Conservation (phyloP, 2,888 invertebrate genomes). For the Selenia dentaria region DNA sequence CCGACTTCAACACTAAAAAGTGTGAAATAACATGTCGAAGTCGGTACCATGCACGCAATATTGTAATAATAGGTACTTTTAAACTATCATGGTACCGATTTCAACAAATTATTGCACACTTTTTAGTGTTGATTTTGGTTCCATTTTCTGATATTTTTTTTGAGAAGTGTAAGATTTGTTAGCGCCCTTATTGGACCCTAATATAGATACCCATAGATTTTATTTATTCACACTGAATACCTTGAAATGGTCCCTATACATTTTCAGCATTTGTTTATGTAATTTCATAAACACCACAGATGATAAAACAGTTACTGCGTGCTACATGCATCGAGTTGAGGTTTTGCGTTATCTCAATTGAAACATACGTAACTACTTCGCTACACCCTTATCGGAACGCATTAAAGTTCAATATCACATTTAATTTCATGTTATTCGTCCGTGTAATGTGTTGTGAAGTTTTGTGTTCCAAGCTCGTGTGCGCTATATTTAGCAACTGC, state of each 20-base stretch:
- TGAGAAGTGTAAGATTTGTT: no score
- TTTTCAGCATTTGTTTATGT: no score
- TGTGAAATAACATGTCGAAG: no score
- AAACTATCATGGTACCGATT: not conserved
- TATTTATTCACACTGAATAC: no score
- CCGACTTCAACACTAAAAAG: not conserved
- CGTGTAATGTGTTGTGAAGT: conserved; percentile 37
- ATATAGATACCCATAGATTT: no score
- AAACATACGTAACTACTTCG: not conserved
- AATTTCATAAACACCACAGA: no score
- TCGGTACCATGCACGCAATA: not conserved
- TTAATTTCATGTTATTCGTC: conserved; percentile 4
- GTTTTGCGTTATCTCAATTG: conserved; percentile 52
- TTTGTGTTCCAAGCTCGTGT: conserved; percentile 57
- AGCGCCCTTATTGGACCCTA: no score
- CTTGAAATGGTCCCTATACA: no score
- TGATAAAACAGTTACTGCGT: no score
- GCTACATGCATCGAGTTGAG: conserved; percentile 40
- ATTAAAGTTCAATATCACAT: conserved; percentile 38
- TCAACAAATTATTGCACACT: not conserved
- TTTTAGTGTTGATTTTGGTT: not conserved
- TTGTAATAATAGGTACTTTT: not conserved
- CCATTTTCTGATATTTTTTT: not conserved
- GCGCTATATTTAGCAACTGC: conserved; percentile 1
- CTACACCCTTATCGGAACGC: conserved; percentile 27